Evolutionary conservation across 2,888 invertebrate species (phyloP).

Genomic region (Drosophila sordidula): DNA sequence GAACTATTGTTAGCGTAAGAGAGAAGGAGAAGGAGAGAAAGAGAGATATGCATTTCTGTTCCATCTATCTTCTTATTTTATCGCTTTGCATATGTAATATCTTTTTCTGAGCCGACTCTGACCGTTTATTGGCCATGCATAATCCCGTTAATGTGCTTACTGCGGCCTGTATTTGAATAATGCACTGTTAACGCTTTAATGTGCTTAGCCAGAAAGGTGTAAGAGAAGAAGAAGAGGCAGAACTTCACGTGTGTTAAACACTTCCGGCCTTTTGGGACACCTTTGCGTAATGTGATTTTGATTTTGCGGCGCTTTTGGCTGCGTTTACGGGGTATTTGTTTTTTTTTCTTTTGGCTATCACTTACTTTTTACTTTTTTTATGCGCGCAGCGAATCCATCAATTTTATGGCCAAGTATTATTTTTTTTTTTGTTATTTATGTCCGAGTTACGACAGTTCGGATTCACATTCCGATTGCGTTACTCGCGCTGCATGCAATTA

Average conservation of each 20-base stretch:
- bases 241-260: conserved; percentile 3
- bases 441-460: conserved; percentile 27
- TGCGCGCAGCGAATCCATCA: conserved; percentile 79
- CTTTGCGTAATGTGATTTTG: conserved; percentile 51
- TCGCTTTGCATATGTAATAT: conserved; percentile 66
- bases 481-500: conserved; percentile 51
- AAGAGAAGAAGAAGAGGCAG: not conserved
- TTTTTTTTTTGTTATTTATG: conserved; percentile 22
- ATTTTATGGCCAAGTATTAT: conserved; percentile 68
- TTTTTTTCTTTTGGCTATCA: conserved; percentile 15
- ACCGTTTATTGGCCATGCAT: conserved; percentile 84
- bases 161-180: conserved; percentile 77
- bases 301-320: conserved; percentile 19
- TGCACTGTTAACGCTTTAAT: conserved; percentile 84
- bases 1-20: not conserved
- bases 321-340: no score
- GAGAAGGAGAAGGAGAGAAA: not conserved
- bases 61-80: not conserved
- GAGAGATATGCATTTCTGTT: not conserved
- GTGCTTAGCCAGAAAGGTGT: conserved; percentile 69
- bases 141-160: conserved; percentile 84
- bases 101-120: conserved; percentile 39
- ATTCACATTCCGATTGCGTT: conserved; percentile 12
- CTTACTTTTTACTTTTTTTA: conserved; percentile 52
- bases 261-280: conserved; percentile 27